These are phyloP conservation scores for Myopa tessellatipennis DNA, from an alignment of 2,888 invertebrate species.

Conservation along the genomic window DNA sequence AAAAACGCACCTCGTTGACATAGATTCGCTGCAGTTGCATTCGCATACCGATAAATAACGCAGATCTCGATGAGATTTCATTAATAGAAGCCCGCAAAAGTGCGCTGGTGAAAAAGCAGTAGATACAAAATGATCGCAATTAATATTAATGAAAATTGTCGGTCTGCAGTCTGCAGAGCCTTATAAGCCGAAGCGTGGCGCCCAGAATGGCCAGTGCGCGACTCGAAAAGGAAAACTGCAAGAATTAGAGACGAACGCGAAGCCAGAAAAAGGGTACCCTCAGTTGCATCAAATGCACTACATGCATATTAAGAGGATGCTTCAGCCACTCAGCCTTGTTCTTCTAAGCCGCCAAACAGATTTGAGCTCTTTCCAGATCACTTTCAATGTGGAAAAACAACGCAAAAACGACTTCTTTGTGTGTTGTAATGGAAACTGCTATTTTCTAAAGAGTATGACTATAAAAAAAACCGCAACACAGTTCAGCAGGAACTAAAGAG, in stretches of 20 bases:
- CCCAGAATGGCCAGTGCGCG: slow-evolving; percentile 10
- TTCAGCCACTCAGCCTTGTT: too few species aligned
- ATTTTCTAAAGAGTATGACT: too few species aligned
- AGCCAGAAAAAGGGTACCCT: background rate
- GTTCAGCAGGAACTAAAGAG: too few species aligned
- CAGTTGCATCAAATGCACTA: background rate
- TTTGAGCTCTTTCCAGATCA: too few species aligned
- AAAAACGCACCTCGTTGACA: slow-evolving; percentile 21
- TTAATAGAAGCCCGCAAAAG: background rate
- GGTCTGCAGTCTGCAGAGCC: slow-evolving; percentile 39
- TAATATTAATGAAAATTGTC: slow-evolving; percentile 49
- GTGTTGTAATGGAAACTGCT: too few species aligned
- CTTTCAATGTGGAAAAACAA: too few species aligned
- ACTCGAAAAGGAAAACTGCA: too few species aligned
- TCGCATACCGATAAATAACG: slow-evolving; percentile 12
- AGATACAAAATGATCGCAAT: slow-evolving; percentile 31
- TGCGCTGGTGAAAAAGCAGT: background rate
- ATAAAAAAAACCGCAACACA: too few species aligned
- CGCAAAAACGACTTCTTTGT: too few species aligned
- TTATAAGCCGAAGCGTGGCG: slow-evolving; percentile 26
- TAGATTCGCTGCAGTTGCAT: slow-evolving; percentile 28
- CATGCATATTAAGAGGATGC: too few species aligned
- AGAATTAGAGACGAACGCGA: background rate
- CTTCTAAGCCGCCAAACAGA: too few species aligned
- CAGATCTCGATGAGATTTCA: slow-evolving; percentile 4